Percentiles rank a stretch among this genome's conserved stretches.
phyloP scores from a whole-genome alignment of 2,888 invertebrate species.

The Campaea margaritaria region DNA sequence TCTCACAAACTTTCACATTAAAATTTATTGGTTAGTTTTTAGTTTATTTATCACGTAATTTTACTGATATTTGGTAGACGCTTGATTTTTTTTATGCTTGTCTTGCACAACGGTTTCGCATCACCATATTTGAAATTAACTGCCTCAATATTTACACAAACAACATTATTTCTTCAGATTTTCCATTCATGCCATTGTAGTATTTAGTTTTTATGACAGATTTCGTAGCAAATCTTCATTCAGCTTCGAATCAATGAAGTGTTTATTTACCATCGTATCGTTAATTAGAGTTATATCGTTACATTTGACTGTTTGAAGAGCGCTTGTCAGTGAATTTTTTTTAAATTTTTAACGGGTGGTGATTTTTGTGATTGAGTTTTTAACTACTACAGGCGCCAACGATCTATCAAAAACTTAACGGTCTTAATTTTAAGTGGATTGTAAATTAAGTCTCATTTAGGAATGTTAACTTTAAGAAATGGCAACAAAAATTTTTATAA shows the following conservation, averaged over 20 bases:
- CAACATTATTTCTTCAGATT: not conserved
- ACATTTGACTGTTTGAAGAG: slow-evolving; percentile 18
- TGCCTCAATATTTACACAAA: not conserved
- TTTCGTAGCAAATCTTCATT: slow-evolving; percentile 12
- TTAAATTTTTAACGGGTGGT: slow-evolving; percentile 14
- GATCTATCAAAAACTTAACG: too few species aligned
- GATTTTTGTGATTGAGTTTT: slow-evolving; percentile 2
- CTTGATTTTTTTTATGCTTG: not conserved
- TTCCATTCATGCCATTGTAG: slow-evolving; percentile 4
- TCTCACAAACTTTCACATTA: too few species aligned
- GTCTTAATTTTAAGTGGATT: too few species aligned
- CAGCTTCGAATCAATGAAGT: slow-evolving; percentile 19
- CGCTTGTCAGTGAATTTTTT: slow-evolving; percentile 21
- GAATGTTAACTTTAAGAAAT: too few species aligned
- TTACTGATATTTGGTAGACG: too few species aligned
- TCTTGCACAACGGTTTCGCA: not conserved
- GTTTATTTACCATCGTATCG: slow-evolving; percentile 4
- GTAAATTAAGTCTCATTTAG: too few species aligned
- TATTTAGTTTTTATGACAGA: slow-evolving; percentile 10
- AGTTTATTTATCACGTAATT: too few species aligned
- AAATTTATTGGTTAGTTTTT: too few species aligned
- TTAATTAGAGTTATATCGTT: slow-evolving; percentile 18
- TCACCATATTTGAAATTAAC: not conserved
- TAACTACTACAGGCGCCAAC: too few species aligned
- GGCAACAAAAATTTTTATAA: too few species aligned